phyloP scores from a whole-genome alignment of 2,888 invertebrate species.

The Noctua comes region DNA sequence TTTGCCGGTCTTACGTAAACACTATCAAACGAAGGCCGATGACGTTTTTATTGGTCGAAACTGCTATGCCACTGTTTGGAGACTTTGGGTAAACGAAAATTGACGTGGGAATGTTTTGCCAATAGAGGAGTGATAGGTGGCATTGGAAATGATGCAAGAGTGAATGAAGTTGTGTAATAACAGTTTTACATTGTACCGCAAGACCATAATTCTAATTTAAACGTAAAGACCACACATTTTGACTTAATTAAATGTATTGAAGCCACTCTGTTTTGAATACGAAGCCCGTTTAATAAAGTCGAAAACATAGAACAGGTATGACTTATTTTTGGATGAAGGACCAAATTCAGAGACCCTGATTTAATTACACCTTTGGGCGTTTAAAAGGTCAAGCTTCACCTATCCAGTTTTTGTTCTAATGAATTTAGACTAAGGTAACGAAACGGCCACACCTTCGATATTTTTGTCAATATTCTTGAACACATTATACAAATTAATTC shows the following conservation, averaged over 20 bases:
- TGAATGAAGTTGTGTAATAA: not conserved
- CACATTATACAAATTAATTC: constrained; percentile 21
- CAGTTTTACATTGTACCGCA: constrained; percentile 1
- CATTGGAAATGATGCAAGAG: constrained; percentile 2
- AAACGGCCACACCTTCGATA: not conserved
- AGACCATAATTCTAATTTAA: not conserved
- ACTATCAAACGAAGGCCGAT: constrained; percentile 49
- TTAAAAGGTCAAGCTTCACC: constrained; percentile 23
- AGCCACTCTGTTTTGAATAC: constrained; percentile 20
- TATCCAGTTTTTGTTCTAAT: constrained; percentile 1
- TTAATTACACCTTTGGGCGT: constrained; percentile 31
- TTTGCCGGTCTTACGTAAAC: constrained; percentile 42
- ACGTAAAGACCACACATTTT: not conserved
- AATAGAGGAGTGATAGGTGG: not conserved
- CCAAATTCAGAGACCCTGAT: constrained; percentile 4
- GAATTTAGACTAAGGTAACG: not conserved
- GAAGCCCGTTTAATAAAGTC: not conserved
- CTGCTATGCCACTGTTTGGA: constrained; percentile 38
- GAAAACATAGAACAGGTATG: constrained; percentile 8
- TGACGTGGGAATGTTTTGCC: constrained; percentile 9
- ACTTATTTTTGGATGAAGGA: constrained; percentile 29
- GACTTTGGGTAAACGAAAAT: constrained; percentile 32
- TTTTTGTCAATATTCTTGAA: constrained; percentile 15
- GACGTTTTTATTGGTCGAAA: constrained; percentile 45
- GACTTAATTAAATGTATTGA: constrained; percentile 1